Conservation (phyloP, 2,113 vertebrate species). For the Plecturocebus donacophilus region DNA sequence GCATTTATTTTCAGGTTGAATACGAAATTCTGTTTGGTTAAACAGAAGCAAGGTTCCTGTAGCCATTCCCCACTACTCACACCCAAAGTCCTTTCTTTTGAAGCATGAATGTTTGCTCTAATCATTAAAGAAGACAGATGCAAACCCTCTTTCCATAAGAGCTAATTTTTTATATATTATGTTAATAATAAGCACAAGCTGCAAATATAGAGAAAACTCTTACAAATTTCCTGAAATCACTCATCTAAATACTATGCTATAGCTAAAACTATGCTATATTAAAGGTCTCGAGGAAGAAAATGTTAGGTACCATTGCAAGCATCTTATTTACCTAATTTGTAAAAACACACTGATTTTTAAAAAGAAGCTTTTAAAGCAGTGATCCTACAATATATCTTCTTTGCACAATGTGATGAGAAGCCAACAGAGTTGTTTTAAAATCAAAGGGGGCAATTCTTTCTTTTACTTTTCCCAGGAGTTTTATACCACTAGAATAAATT, state of each 20-base stretch:
- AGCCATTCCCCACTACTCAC: neutral
- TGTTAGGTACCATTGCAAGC: neutral
- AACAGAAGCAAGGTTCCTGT: conserved; percentile 40
- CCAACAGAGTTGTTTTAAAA: neutral
- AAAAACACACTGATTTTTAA: neutral
- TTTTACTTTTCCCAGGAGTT: conserved; percentile 27
- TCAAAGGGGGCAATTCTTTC: neutral
- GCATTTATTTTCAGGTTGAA: conserved; percentile 12
- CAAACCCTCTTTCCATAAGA: neutral
- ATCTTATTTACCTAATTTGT: conserved; percentile 10
- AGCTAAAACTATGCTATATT: neutral
- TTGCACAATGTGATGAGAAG: neutral
- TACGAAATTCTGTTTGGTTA: conserved; percentile 41
- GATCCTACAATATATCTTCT: neutral
- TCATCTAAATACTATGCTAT: neutral
- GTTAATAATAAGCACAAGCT: neutral
- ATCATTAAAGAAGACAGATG: neutral
- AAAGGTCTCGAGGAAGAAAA: conserved; percentile 11
- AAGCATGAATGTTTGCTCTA: neutral
- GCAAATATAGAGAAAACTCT: neutral
- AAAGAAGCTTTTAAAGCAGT: neutral
- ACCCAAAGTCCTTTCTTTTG: neutral
- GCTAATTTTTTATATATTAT: neutral
- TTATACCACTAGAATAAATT: neutral
- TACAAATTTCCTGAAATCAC: neutral